Base-by-base conservation (phyloP, 1,140 invertebrate genomes). In the Megalonaias nervosa region DNA sequence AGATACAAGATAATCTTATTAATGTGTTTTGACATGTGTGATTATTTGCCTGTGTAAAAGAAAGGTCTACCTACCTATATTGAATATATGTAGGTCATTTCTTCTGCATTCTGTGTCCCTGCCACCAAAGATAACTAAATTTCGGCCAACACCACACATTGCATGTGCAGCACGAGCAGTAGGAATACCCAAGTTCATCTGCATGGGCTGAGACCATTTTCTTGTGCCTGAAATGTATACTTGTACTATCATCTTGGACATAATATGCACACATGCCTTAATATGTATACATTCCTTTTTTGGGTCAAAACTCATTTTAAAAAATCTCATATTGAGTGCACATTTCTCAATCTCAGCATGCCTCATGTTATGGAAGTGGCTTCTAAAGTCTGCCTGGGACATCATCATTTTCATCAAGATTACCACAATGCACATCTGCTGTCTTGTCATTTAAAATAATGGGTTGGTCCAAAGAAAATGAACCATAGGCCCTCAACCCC, bases 61-160 rank as follows among this genome's bases (percentile, higher is more conserved):
- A 38, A 60, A 31, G 9, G 64, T 23, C 16, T 66, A 66, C 83
- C 83, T 71, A 90, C 89, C 87, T 64, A 84, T 85, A 81, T 90
- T 82, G 80, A 86, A 91, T 19, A 89, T 85, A 79, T 90, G 87
- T 14, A 91, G 62, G 81, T 91, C 89, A 84, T 90, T 91, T 26
- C 82, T 83, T 61, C 90, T 81, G 21, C 83, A 84, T 69, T 89
- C 84, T 48, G 83, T 82, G 77, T 90, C 90, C 57, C 86, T 77
- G 17, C 90, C 90, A 38, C 90, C 90, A 84, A 91, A 90, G 62
- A 91, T 88, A 31, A 89, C 79, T 15, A 91, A 58, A 74, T 85
- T 74, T 68, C 83, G 82, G 57, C 79, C 83, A 14, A 87, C 74
- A 58, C 82, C 81, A 85, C 87, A 87, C 86, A 89, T 89, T 14